A percentile compares a stretch with the other conserved stretches of the same genome.
Evolutionary conservation across 1,140 invertebrate genomes (phyloP).

Genomic region (Coenobita brevimanus): DNA sequence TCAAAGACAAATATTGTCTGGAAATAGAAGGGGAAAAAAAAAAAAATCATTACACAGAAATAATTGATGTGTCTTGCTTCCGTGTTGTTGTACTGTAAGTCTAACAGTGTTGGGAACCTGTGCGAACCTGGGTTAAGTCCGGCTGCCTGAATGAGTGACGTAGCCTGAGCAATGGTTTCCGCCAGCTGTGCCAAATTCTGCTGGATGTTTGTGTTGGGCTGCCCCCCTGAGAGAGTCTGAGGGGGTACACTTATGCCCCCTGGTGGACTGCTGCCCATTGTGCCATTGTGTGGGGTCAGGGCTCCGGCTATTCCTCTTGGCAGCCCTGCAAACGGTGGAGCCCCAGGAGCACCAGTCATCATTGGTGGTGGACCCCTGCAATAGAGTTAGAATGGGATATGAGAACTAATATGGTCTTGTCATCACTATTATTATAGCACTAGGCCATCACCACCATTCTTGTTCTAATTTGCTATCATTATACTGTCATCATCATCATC

Average conservation of each 20-base stretch:
- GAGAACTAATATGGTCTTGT: too few species aligned
- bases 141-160: slow-evolving; percentile 81
- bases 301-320: slow-evolving; percentile 47
- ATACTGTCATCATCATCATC: too few species aligned
- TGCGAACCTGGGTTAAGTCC: slow-evolving; percentile 77
- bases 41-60: too few species aligned
- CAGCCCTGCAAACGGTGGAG: slow-evolving; percentile 49
- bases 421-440: too few species aligned
- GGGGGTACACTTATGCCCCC: slow-evolving; percentile 25
- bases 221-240: slow-evolving; percentile 39
- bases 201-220: slow-evolving; percentile 70
- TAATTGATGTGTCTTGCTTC: too few species aligned
- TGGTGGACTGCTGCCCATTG: slow-evolving; percentile 60
- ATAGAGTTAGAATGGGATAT: neutral
- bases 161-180: slow-evolving; percentile 82
- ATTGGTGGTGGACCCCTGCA: slow-evolving; percentile 50
- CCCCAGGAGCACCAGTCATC: slow-evolving; percentile 59
- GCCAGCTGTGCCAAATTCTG: slow-evolving; percentile 79
- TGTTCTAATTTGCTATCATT: too few species aligned
- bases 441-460: too few species aligned
- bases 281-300: slow-evolving; percentile 63
- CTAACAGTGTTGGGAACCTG: too few species aligned
- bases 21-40: too few species aligned
- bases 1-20: too few species aligned
- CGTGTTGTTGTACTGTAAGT: too few species aligned